Percentiles rank a stretch among this genome's conserved stretches.
Conservation (phyloP, 2,113 vertebrate genomes). For the Spea multiplicata region DNA sequence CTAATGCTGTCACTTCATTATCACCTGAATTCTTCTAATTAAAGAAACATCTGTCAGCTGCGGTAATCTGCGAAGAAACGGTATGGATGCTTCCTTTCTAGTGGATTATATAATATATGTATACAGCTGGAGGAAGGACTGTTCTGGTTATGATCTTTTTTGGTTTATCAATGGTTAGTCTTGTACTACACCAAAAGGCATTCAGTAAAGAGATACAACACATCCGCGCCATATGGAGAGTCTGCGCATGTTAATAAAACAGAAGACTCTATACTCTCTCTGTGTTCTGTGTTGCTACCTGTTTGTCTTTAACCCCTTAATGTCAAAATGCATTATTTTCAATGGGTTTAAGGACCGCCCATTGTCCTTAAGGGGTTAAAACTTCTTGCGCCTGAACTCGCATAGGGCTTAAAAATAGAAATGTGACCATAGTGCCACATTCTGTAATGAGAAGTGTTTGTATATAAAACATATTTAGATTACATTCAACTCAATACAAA, state of each 20-base stretch:
- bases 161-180: slow-evolving; percentile 30
- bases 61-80: slow-evolving; percentile 55
- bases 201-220: slow-evolving; percentile 27
- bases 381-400: no score
- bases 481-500: no score
- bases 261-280: not conserved
- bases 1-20: slow-evolving; percentile 50
- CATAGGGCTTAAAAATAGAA: no score
- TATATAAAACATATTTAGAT: no score
- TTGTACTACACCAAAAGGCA: slow-evolving; percentile 32
- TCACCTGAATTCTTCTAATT: slow-evolving; percentile 70
- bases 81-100: slow-evolving; percentile 55
- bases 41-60: slow-evolving; percentile 68
- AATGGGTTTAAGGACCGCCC: no score
- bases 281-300: not conserved
- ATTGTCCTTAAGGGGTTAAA: no score
- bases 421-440: no score
- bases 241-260: not conserved
- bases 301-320: no score
- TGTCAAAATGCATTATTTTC: no score
- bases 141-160: slow-evolving; percentile 49
- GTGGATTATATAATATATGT: slow-evolving; percentile 51
- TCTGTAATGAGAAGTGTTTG: no score
- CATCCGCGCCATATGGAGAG: slow-evolving; percentile 24
- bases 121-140: slow-evolving; percentile 59